Evolutionary conservation across 64 coral and sea anemone species (phyloP), one percentile per base, ranked within the genome.

Genomic region (Montipora cactus): DNA sequence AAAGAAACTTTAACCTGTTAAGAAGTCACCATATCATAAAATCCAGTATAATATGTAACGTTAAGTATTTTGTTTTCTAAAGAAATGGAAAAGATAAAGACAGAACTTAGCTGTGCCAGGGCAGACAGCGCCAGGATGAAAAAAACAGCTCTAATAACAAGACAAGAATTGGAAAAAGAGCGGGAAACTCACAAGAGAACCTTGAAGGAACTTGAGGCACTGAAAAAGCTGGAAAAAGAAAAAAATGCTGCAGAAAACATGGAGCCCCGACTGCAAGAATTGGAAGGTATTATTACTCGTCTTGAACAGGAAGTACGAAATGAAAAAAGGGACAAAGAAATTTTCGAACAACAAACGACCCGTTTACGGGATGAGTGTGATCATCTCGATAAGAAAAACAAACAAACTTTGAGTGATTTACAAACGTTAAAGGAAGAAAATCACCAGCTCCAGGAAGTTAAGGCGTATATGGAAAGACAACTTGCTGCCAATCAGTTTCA

Each of bases 201-300:
- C 1, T 44, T 23, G 20, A 87, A 93, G 59, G 91, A 93, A 74
- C 76, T 87, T 19, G 75, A 93, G 5, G 83, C 87, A 59, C 83
- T 87, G 5, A 87, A 79, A 67, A 93, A 82, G 8, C 10, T 87
- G 2, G 73, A 93, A 21, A 25, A 93, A 28, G 72, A 71, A 25
- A 57, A 79, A 0, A 70, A 87, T 14, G 19, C 3, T 19, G 52
- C 78, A 79, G 4, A 21, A 12, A 49, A 93, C 61, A 52, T 93
- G 59, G 18, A 52, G 12, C 25, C 4, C 11, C 57, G 67, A 12
- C 13, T 79, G 21, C 47, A 52, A 48, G n/a, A 93, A 9, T 7
- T 87, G 11, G 67, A 86, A 14, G 37, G 9, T 12, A 71, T 20
- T 28, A 93, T 57, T 9, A 47, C 72, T 55, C n/a, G 13, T 10